Evolutionary conservation across 2,797 vertebrate genomes (phyloP).

Genomic region (Typhlichthys eigenmanni): DNA sequence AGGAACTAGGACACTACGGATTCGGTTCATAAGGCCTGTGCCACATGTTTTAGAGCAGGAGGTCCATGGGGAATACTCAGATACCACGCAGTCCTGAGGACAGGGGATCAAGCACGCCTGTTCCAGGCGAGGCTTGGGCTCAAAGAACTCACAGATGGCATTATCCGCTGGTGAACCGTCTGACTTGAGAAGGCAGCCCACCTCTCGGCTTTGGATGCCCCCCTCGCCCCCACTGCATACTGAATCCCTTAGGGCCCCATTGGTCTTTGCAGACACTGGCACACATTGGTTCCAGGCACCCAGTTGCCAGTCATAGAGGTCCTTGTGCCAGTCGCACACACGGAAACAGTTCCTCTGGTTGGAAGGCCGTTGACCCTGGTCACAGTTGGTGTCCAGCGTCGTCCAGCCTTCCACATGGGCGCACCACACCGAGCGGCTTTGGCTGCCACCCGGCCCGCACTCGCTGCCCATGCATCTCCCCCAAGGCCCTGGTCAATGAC

Average conservation of each 20-base stretch:
- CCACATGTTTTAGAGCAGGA: slow-evolving; percentile 94
- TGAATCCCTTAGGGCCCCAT: slow-evolving; percentile 66
- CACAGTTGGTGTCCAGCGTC: slow-evolving; percentile 92
- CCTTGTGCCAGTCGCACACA: slow-evolving; percentile 97
- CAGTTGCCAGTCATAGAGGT: slow-evolving; percentile 91
- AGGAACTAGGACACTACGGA: slow-evolving; percentile 86
- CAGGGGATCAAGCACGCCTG: slow-evolving; percentile 97
- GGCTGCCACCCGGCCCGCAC: slow-evolving; percentile 94
- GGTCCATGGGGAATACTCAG: slow-evolving; percentile 90
- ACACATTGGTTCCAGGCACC: slow-evolving; percentile 88
- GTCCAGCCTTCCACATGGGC: slow-evolving; percentile 97
- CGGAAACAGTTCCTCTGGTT: slow-evolving; percentile 95
- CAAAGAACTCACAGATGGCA: slow-evolving; percentile 95
- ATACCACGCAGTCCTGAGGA: slow-evolving; percentile 90
- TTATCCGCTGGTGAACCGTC: slow-evolving; percentile 83
- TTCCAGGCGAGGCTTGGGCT: slow-evolving; percentile 91
- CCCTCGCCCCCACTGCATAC: slow-evolving; percentile 87
- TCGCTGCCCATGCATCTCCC: slow-evolving; percentile 97
- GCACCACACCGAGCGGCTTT: slow-evolving; percentile 95
- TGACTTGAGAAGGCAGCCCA: slow-evolving; percentile 85
- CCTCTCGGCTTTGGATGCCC: slow-evolving; percentile 91
- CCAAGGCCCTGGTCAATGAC: slow-evolving; percentile 86
- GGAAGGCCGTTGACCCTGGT: slow-evolving; percentile 82
- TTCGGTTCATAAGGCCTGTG: slow-evolving; percentile 86
- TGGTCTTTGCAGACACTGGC: slow-evolving; percentile 82